These are phyloP conservation scores for Tricholauxania praeusta DNA, from an alignment of 2,888 invertebrate genomes.

Conservation along the genomic window DNA sequence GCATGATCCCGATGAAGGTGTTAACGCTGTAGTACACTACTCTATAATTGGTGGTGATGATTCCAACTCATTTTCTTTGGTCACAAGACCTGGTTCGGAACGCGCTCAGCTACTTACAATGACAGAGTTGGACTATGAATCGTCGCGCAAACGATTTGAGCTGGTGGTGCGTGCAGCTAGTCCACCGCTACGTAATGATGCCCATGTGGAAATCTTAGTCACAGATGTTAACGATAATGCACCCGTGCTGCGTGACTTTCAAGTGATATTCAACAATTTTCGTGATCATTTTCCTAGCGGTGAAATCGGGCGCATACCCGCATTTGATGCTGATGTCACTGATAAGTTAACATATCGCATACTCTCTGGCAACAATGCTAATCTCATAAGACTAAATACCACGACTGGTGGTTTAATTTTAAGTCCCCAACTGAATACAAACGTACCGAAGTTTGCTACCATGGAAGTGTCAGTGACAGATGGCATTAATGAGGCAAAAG, in stretches of 20 bases:
- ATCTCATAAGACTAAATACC: slow-evolving; percentile 85
- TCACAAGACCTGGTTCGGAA: slow-evolving; percentile 84
- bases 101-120: slow-evolving; percentile 90
- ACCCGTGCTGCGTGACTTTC: slow-evolving; percentile 91
- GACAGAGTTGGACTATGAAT: slow-evolving; percentile 95
- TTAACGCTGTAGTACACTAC: slow-evolving; percentile 92
- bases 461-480: slow-evolving; percentile 96
- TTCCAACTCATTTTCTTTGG: slow-evolving; percentile 85
- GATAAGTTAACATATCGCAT: slow-evolving; percentile 86
- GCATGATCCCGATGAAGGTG: slow-evolving; percentile 92
- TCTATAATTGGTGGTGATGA: slow-evolving; percentile 95
- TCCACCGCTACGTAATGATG: slow-evolving; percentile 89
- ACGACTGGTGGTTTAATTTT: slow-evolving; percentile 86
- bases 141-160: slow-evolving; percentile 90
- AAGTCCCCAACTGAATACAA: slow-evolving; percentile 94
- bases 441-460: slow-evolving; percentile 92
- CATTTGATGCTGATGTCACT: slow-evolving; percentile 93
- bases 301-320: slow-evolving; percentile 91
- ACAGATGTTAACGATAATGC: slow-evolving; percentile 97
- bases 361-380: slow-evolving; percentile 92
- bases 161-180: slow-evolving; percentile 91
- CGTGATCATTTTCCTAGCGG: slow-evolving; percentile 94
- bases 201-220: slow-evolving; percentile 87
- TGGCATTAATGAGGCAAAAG: slow-evolving; percentile 93
- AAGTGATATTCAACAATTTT: slow-evolving; percentile 95